Evolutionary conservation across 2,113 vertebrate species (phyloP).

Genomic region (Madoqua kirkii): DNA sequence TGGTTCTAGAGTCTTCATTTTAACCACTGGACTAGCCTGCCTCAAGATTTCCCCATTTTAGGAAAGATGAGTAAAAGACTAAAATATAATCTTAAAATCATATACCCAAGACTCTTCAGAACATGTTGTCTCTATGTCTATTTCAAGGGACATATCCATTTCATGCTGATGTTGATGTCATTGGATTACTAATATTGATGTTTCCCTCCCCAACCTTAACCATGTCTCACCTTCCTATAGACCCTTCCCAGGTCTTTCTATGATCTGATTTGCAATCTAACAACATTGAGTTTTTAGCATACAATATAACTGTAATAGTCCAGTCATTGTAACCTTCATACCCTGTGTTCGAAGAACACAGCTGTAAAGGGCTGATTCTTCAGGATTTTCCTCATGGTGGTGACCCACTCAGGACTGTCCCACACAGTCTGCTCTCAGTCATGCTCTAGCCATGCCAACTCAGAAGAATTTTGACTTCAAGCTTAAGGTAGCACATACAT

Average conservation of each 20-base stretch:
- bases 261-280: background rate
- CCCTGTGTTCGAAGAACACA: background rate
- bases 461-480: background rate
- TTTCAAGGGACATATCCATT: background rate
- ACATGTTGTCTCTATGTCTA: background rate
- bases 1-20: background rate
- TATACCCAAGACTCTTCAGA: background rate
- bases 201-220: background rate
- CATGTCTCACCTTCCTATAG: background rate
- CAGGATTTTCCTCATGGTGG: background rate
- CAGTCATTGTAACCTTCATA: background rate
- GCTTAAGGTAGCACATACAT: background rate
- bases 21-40: background rate
- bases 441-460: background rate
- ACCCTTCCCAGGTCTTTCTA: background rate
- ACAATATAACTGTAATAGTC: background rate
- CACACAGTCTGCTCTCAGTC: background rate
- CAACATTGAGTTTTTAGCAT: background rate
- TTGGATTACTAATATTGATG: background rate
- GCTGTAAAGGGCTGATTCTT: background rate
- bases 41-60: background rate
- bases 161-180: background rate
- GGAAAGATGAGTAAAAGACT: background rate
- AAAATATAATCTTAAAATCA: slow-evolving; percentile 2
- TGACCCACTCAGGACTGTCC: background rate